phyloP scores from a whole-genome alignment of 2,888 invertebrate genomes.

The Harpalus rubripes region DNA sequence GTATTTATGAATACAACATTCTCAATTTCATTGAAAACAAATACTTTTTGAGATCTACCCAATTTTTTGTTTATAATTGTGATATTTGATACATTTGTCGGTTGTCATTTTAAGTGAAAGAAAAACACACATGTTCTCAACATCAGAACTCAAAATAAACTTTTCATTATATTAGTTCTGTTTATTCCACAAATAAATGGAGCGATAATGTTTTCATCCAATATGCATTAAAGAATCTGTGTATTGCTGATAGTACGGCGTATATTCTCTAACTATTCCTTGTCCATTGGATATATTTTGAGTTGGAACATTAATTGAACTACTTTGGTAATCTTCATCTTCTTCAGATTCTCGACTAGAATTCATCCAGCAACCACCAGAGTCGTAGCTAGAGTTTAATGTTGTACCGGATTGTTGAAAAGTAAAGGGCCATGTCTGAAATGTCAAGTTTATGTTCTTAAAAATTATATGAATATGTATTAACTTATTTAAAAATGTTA shows the following conservation, averaged over 20 bases:
- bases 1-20: background rate
- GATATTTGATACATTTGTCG: constrained; percentile 65
- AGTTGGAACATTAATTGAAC: constrained; percentile 24
- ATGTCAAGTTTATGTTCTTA: background rate
- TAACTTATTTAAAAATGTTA: background rate
- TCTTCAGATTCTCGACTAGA: constrained; percentile 60
- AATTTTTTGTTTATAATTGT: constrained; percentile 52
- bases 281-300: constrained; percentile 46
- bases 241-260: constrained; percentile 63
- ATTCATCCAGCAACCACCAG: constrained; percentile 59
- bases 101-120: constrained; percentile 62
- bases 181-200: constrained; percentile 23
- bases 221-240: constrained; percentile 65
- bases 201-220: constrained; percentile 47
- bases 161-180: constrained; percentile 21
- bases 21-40: constrained; percentile 14
- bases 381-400: constrained; percentile 55
- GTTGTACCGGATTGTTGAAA: constrained; percentile 80
- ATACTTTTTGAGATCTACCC: constrained; percentile 20
- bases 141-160: constrained; percentile 54
- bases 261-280: constrained; percentile 59
- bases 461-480: background rate
- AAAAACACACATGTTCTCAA: constrained; percentile 55
- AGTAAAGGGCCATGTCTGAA: constrained; percentile 90
- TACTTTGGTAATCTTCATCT: constrained; percentile 56